Evolutionary conservation across 2,888 invertebrate genomes (phyloP), one percentile per base, ranked within the genome.

Genomic region (Eubasilissa splendida): DNA sequence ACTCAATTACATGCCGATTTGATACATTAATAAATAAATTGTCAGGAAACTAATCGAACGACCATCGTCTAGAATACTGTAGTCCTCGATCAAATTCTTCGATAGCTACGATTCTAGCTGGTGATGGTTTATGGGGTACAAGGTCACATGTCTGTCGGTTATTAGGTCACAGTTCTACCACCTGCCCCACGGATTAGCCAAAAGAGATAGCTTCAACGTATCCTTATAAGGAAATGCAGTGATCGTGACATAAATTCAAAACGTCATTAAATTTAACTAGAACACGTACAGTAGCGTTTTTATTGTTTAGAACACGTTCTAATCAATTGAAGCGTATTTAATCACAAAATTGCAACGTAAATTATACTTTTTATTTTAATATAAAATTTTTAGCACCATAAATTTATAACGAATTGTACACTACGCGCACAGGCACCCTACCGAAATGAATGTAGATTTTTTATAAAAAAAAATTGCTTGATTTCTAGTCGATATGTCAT

Each of bases 141-240:
- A 75, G 75, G 75, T 59, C 58, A 50, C 14, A n/a, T 50, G 31
- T n/a, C 22, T 14, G n/a, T 9, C 56, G 31, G 42, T 75, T 60
- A 60, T 54, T 75, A 50, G 75, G 75, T 50, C 60, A 60, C 14
- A n/a, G 10, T 14, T 8, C 10, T 42, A 59, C 9, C 60, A 60
- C 75, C 50, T 75, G 71, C 56, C 31, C 71, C 54, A 58, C 56
- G 56, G 58, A 56, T 77, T 58, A 68, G 8, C 77, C 77, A 68
- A 77, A 70, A 68, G 31, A 56, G 68, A 68, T 58, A 33, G 56
- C 31, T 68, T 33, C 54, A 73, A 73, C 56, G 58, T 56, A 8
- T 31, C 77, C 77, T 65, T 78, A 71, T 78, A 78, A 53, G 77
- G 77, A 71, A 14, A 63, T 59, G 31, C 71, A 58, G 53, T 78